A percentile compares a stretch with the other conserved stretches of the same genome.
Conservation (phyloP, 2,888 invertebrate species). For the Adineta ricciae region DNA sequence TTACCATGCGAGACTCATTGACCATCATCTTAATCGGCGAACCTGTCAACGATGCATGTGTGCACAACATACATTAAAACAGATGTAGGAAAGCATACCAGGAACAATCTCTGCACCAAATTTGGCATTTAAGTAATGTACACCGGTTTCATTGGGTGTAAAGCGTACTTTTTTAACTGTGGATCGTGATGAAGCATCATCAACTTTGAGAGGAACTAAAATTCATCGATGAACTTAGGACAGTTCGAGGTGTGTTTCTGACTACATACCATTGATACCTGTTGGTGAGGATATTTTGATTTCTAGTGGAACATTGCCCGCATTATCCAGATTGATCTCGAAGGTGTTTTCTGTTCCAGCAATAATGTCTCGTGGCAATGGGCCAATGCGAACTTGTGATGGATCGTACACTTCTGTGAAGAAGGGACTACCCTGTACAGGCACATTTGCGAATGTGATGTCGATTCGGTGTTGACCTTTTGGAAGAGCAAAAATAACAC, state of each 20-base stretch:
- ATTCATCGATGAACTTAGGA: not conserved
- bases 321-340: constrained; percentile 70
- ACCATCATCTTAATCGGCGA: constrained; percentile 45
- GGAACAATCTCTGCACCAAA: constrained; percentile 6
- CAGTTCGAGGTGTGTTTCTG: not conserved
- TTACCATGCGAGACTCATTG: constrained; percentile 56
- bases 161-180: constrained; percentile 19
- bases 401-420: constrained; percentile 57
- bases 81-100: too few species aligned
- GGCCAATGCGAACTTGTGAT: constrained; percentile 50
- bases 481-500: not conserved
- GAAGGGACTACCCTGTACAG: constrained; percentile 36
- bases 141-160: constrained; percentile 23
- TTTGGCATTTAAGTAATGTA: not conserved
- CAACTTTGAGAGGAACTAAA: constrained; percentile 24
- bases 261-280: not conserved
- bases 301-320: constrained; percentile 78
- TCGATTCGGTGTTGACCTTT: constrained; percentile 42
- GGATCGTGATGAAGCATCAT: not conserved
- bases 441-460: constrained; percentile 38
- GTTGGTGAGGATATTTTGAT: constrained; percentile 72
- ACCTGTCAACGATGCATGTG: constrained; percentile 3
- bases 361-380: constrained; percentile 32
- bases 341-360: constrained; percentile 32
- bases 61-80: too few species aligned